Evolutionary conservation across 2,888 invertebrate genomes (phyloP).

Genomic region (Agapostemon virescens): DNA sequence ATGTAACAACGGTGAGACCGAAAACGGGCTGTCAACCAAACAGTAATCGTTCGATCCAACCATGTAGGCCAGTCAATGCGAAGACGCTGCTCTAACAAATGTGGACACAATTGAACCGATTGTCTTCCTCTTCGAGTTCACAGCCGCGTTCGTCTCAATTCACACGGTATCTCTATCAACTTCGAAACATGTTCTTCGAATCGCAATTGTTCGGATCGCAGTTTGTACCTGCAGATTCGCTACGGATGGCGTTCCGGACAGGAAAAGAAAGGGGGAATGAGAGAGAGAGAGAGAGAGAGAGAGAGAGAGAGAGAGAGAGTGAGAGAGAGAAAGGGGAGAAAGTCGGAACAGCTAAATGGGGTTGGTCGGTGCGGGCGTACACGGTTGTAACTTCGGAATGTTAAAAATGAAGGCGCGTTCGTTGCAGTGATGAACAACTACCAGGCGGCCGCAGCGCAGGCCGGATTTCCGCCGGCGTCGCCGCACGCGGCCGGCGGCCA

Average conservation of each 20-base stretch:
- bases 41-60: background rate
- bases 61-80: background rate
- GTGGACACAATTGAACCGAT: background rate
- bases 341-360: conserved; percentile 7
- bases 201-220: background rate
- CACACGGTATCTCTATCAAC: background rate
- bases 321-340: background rate
- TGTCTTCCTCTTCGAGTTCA: background rate
- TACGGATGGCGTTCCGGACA: background rate
- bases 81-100: background rate
- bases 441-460: conserved; percentile 91
- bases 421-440: conserved; percentile 97
- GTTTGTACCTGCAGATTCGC: background rate
- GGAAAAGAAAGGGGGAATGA: background rate
- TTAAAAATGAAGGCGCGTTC: conserved; percentile 65
- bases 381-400: conserved; percentile 19
- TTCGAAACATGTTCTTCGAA: background rate
- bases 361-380: conserved; percentile 5
- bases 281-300: background rate
- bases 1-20: background rate
- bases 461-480: conserved; percentile 91
- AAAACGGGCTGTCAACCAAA: background rate
- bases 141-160: background rate
- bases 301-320: background rate
- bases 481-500: conserved; percentile 86